phyloP scores from a whole-genome alignment of 2,888 invertebrate species.

The Drosophila heteroneura region DNA sequence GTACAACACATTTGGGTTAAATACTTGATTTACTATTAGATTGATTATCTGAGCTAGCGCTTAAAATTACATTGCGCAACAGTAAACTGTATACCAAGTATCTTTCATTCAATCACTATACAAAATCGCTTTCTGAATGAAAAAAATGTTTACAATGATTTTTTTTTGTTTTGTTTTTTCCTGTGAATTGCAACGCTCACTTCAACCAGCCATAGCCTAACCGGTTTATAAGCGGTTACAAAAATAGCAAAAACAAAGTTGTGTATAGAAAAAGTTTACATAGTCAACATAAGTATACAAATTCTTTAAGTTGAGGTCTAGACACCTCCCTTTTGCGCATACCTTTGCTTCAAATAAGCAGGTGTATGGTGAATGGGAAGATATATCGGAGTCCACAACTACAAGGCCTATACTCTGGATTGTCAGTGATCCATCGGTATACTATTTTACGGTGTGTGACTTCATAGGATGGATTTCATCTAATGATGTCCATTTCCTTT shows the following conservation, averaged over 20 bases:
- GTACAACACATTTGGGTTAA: conserved; percentile 29
- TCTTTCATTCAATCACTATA: neutral
- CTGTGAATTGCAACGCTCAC: neutral
- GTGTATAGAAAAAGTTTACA: neutral
- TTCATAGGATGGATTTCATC: neutral
- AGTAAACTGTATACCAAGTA: neutral
- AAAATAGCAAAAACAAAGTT: neutral
- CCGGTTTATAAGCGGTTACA: neutral
- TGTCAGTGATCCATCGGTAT: neutral
- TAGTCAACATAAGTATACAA: neutral
- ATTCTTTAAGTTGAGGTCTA: neutral
- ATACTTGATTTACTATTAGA: conserved; percentile 4
- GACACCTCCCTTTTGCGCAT: neutral
- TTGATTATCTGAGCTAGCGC: neutral
- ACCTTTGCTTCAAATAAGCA: neutral
- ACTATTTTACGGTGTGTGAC: neutral
- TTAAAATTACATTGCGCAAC: neutral
- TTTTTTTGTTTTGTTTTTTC: neutral
- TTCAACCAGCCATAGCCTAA: neutral
- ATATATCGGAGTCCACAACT: neutral
- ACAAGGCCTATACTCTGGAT: neutral
- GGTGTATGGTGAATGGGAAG: neutral
- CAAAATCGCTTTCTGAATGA: neutral
- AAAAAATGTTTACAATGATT: no score
- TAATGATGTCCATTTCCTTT: neutral